A percentile compares a stretch with the other conserved stretches of the same genome.
These are phyloP conservation scores for Delphinapterus leucas DNA, from an alignment of 2,113 vertebrate species.

Conservation along the genomic window DNA sequence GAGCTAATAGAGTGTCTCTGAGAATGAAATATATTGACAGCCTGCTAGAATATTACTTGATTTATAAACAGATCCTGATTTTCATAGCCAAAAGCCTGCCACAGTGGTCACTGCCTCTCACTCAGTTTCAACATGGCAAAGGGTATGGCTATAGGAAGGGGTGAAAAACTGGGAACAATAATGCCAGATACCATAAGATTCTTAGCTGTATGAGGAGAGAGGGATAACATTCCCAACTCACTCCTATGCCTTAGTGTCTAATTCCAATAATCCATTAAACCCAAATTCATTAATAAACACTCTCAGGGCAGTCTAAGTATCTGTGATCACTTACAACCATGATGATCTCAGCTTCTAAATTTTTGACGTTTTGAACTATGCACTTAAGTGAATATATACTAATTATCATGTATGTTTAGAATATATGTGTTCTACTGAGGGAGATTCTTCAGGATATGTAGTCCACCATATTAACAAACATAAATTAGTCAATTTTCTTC, in stretches of 20 bases:
- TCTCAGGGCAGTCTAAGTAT: neutral
- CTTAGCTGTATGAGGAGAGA: neutral
- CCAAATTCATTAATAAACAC: neutral
- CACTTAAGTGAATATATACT: neutral
- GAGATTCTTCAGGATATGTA: neutral
- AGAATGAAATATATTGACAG: neutral
- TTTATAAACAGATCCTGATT: neutral
- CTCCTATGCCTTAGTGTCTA: neutral
- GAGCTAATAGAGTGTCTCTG: neutral
- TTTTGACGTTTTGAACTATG: neutral
- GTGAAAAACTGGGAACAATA: neutral
- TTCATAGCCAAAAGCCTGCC: neutral
- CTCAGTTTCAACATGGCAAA: neutral
- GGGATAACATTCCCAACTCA: neutral
- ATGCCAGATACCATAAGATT: neutral
- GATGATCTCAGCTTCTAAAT: neutral
- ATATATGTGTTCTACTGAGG: neutral
- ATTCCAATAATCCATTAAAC: neutral
- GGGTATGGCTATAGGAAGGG: neutral
- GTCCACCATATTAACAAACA: neutral
- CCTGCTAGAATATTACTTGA: neutral
- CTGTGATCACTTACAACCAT: neutral
- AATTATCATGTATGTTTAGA: neutral
- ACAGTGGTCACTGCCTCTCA: neutral
- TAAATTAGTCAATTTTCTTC: neutral